phyloP scores from a whole-genome alignment of 2,797 vertebrate genomes.

The Anolis apletophallus region DNA sequence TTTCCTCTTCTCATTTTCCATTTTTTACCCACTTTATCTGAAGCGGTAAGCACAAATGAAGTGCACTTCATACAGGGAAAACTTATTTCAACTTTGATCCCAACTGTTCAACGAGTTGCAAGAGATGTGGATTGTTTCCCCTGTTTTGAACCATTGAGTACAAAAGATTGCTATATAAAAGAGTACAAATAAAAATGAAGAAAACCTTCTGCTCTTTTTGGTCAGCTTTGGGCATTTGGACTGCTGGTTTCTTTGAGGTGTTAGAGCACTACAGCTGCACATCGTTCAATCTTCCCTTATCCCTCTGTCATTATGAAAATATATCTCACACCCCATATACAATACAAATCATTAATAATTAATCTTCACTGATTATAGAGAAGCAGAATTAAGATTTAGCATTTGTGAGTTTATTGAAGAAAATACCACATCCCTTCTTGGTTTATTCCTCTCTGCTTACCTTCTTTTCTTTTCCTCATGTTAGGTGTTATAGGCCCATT shows the following conservation, averaged over 20 bases:
- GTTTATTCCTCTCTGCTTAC: not conserved
- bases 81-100: not conserved
- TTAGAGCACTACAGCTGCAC: not conserved
- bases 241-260: not conserved
- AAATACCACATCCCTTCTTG: not conserved
- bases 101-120: not conserved
- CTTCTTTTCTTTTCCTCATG: too few relatives aligned
- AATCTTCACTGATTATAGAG: not conserved
- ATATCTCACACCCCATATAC: not conserved
- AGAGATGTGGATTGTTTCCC: not conserved
- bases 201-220: not conserved
- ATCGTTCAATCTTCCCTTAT: not conserved
- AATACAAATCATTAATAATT: not conserved
- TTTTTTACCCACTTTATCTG: slow-evolving; percentile 11
- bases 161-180: not conserved
- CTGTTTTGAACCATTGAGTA: not conserved
- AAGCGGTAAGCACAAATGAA: not conserved
- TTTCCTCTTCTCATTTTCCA: not conserved
- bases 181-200: not conserved
- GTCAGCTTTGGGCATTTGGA: not conserved
- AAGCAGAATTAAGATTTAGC: not conserved
- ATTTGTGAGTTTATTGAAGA: not conserved
- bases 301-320: not conserved
- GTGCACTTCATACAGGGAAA: slow-evolving; percentile 1
- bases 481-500: too few relatives aligned